Conservation (phyloP, 2,797 vertebrate genomes). For the Loris lydekkerianus region DNA sequence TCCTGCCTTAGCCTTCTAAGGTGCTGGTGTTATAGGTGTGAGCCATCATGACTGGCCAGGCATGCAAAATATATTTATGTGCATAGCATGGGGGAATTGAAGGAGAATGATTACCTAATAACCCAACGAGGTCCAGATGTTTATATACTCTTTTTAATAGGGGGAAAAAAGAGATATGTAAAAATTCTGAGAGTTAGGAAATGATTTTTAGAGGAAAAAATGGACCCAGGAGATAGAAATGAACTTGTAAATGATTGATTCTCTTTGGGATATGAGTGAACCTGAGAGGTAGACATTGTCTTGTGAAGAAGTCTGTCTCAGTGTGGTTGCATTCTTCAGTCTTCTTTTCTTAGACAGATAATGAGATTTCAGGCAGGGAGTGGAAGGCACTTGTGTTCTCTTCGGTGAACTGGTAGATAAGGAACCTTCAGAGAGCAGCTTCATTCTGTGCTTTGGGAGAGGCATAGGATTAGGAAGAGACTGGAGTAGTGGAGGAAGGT, state of each 20-base stretch:
- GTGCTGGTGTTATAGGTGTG: background rate
- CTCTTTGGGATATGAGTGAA: background rate
- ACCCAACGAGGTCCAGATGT: background rate
- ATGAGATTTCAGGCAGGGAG: background rate
- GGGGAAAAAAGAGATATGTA: background rate
- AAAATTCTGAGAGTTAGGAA: background rate
- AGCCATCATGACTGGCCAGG: background rate
- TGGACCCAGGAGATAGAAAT: background rate
- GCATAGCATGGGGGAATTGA: background rate
- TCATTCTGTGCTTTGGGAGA: background rate
- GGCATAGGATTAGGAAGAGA: background rate
- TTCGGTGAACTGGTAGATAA: background rate
- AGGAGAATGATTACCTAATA: background rate
- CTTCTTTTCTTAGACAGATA: background rate
- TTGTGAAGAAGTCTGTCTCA: background rate
- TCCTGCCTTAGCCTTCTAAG: background rate
- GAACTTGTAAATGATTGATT: background rate
- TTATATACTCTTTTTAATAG: background rate
- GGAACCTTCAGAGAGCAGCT: background rate
- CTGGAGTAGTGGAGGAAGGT: background rate
- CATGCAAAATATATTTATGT: background rate
- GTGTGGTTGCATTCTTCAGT: background rate
- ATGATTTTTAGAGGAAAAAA: background rate
- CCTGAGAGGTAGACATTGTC: background rate
- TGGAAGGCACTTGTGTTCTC: background rate